Conservation (phyloP, 2,888 invertebrate genomes). For the Chymomyza amoena region DNA sequence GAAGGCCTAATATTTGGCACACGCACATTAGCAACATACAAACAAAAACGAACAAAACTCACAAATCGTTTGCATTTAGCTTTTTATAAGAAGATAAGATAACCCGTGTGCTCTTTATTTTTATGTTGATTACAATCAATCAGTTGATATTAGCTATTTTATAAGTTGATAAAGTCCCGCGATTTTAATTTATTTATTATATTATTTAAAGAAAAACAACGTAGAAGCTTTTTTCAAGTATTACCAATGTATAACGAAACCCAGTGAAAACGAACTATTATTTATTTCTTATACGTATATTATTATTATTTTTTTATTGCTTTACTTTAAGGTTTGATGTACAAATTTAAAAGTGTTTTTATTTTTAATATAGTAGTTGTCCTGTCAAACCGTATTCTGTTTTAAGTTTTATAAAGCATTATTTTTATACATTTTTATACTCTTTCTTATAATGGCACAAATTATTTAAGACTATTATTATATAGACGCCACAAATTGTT, state of each 20-base stretch:
- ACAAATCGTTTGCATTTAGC: constrained; percentile 47
- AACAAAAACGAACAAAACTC: constrained; percentile 22
- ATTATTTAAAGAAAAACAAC: background rate
- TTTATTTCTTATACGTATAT: background rate
- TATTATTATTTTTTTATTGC: background rate
- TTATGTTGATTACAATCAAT: constrained; percentile 31
- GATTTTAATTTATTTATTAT: background rate
- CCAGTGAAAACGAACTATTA: constrained; percentile 1
- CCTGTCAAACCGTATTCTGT: background rate
- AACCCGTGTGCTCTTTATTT: constrained; percentile 31
- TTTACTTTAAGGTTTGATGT: background rate
- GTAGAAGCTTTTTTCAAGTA: constrained; percentile 6
- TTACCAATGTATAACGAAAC: background rate
- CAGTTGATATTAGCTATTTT: background rate
- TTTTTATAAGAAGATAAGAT: constrained; percentile 7
- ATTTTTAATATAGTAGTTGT: background rate
- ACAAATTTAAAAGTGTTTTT: background rate
- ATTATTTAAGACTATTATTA: background rate
- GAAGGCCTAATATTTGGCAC: constrained; percentile 63
- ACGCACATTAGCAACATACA: background rate
- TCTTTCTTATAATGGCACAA: background rate
- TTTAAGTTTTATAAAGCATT: background rate
- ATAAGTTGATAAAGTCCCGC: background rate
- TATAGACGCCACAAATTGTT: constrained; percentile 39
- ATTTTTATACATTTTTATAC: background rate